These are phyloP conservation scores for Zoanthus sociatus DNA, from an alignment of 92 coral and sea anemone species.

Conservation along the genomic window DNA sequence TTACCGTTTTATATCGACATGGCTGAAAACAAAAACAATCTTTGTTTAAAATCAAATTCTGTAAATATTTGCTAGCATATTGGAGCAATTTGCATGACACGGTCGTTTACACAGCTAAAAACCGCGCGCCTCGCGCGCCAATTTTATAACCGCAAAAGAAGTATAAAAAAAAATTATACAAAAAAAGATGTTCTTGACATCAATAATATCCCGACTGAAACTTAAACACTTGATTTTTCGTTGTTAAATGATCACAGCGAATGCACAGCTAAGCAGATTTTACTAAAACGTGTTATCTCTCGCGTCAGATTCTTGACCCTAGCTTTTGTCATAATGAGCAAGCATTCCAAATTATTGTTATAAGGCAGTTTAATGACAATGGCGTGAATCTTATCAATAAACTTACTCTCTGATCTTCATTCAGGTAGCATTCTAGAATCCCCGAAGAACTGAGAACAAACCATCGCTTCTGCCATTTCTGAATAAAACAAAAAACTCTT, in stretches of 20 bases:
- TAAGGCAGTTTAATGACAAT: slow-evolving; percentile 39
- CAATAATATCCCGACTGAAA: not conserved
- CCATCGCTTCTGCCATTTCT: slow-evolving; percentile 98
- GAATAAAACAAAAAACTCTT: not conserved
- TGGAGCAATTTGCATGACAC: slow-evolving; percentile 44
- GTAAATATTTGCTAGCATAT: slow-evolving; percentile 60
- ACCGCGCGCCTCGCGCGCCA: not conserved
- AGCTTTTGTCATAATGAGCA: slow-evolving; percentile 27
- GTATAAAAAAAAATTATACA: not conserved
- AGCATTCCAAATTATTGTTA: slow-evolving; percentile 34
- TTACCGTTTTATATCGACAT: not conserved
- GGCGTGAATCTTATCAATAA: slow-evolving; percentile 27
- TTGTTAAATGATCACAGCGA: slow-evolving; percentile 16
- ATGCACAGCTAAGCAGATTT: slow-evolving; percentile 39
- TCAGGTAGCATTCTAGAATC: slow-evolving; percentile 74
- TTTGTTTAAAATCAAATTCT: slow-evolving; percentile 40
- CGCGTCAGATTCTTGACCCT: slow-evolving; percentile 21
- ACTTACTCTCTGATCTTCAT: slow-evolving; percentile 81
- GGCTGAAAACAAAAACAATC: slow-evolving; percentile 5
- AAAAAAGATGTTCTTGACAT: slow-evolving; percentile 6
- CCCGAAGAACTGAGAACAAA: slow-evolving; percentile 92
- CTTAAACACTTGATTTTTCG: not conserved
- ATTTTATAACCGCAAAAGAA: not conserved
- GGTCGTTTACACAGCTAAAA: slow-evolving; percentile 18
- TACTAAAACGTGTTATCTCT: not conserved